Evolutionary conservation across 2,797 vertebrate genomes (phyloP).

Genomic region (Enteromius paludinosus): DNA sequence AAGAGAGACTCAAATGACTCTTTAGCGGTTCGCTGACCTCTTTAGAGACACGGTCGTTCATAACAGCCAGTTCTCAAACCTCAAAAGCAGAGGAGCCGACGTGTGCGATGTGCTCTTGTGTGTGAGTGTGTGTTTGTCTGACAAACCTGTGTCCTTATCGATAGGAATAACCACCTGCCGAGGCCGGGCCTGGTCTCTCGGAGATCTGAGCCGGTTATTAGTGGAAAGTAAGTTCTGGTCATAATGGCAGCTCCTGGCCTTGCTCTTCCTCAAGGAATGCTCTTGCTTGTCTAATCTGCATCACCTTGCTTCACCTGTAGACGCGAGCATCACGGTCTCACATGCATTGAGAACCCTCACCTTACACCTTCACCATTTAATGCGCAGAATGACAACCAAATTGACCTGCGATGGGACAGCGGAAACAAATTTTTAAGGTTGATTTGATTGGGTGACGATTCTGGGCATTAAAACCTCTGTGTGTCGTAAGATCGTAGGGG

Average conservation of each 20-base stretch:
- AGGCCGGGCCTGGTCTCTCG: conserved; percentile 68
- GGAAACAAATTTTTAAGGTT: neutral
- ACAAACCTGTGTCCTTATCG: conserved; percentile 63
- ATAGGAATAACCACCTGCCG: conserved; percentile 68
- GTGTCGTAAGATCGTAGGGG: conserved; percentile 14
- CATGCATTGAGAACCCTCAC: conserved; percentile 42
- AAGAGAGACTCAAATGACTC: neutral
- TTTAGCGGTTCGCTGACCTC: conserved; percentile 14
- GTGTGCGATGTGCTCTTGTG: conserved; percentile 38
- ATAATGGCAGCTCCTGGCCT: conserved; percentile 35
- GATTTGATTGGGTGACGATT: conserved; percentile 23
- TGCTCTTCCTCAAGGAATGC: conserved; percentile 53
- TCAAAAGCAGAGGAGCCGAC: conserved; percentile 14
- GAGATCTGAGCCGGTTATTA: conserved; percentile 70
- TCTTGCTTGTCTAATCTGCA: conserved; percentile 57
- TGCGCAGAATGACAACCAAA: conserved; percentile 54
- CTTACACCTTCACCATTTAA: conserved; percentile 47
- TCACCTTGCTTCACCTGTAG: conserved; percentile 60
- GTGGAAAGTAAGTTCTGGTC: conserved; percentile 68
- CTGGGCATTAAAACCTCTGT: conserved; percentile 55
- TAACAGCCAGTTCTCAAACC: conserved; percentile 12
- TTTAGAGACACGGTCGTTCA: neutral
- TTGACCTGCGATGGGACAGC: neutral
- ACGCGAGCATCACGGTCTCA: conserved; percentile 51
- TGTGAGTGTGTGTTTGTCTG: conserved; percentile 44